Evolutionary conservation across 2,797 vertebrate genomes (phyloP), one percentile per base, ranked within the genome.

Genomic region (Pangasius macronema): DNA sequence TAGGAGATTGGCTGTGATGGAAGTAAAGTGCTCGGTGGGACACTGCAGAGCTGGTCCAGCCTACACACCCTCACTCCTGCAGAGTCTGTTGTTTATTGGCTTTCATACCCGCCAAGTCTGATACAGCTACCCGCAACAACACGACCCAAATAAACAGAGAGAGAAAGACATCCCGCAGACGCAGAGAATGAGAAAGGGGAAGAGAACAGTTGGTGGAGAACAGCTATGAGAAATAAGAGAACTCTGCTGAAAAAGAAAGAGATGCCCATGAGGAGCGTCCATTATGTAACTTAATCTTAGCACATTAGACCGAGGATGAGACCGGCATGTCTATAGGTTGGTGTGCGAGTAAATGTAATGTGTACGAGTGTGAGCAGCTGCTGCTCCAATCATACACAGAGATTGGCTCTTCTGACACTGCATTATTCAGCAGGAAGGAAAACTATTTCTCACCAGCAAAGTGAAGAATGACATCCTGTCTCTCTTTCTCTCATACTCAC

Each of bases 251-350:
- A 87, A 86, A 46, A 90, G 73, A 76, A 2, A 80, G 53, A 8
- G 57, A 61, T 85, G 88, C 91, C 90, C 87, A 91, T 92, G 90
- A 93, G 92, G 91, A 87, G 11, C 13, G 80, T 85, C 90, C 91
- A 89, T 95, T 93, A 93, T 95, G 94, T 94, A 95, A 95, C 91
- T 76, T 27, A 92, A 95, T 92, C 94, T 92, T 84, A 91, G 87
- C 89, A 75, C 77, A 85, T 92, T 92, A 92, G 88, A 92, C 92
- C 91, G 91, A 83, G 85, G 84, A 91, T 91, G 93, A 95, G 92
- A 92, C 92, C 92, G 91, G 92, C 89, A 75, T 90, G 89, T 63
- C 91, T 68, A 89, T 82, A 82, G 67, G 80, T 73, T 87, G 91
- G 92, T 89, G 85, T 63, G 91, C 88, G 87, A 55, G 42, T 91